Percentiles rank a stretch among this genome's conserved stretches.
Conservation (phyloP, 2,797 vertebrate genomes). For the Cossypha caffra region DNA sequence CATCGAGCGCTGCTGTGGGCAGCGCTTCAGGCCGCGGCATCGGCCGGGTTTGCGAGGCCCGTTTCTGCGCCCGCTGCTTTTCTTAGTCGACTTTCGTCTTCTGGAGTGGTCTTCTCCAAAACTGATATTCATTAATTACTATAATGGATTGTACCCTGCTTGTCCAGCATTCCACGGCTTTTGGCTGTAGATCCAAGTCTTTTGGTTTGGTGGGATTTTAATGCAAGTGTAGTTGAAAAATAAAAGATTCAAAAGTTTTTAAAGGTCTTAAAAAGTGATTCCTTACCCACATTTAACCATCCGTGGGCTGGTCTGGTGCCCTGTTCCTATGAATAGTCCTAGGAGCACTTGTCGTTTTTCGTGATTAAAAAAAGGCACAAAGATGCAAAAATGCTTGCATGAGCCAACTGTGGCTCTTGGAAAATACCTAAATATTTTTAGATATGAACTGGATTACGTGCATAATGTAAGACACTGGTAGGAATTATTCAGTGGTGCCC, state of each 20-base stretch:
- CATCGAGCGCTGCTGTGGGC: accelerated
- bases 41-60: neutral
- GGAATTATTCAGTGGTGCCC: neutral
- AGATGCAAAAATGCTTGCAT: neutral
- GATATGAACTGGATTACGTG: neutral
- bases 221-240: neutral
- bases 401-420: neutral
- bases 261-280: neutral
- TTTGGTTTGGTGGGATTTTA: neutral
- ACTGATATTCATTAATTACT: accelerated
- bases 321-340: neutral
- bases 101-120: neutral
- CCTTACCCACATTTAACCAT: neutral
- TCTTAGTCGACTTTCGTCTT: accelerated
- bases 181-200: neutral
- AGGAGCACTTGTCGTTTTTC: neutral
- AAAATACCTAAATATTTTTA: neutral
- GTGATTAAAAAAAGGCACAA: neutral
- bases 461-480: neutral
- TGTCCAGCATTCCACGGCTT: accelerated
- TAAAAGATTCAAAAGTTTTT: neutral
- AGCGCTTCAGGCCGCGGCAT: accelerated
- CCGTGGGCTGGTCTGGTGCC: neutral
- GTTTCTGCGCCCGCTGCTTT: accelerated
- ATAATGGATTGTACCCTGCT: neutral